phyloP scores from a whole-genome alignment of 1,140 invertebrate genomes.

The Babylonia areolata region DNA sequence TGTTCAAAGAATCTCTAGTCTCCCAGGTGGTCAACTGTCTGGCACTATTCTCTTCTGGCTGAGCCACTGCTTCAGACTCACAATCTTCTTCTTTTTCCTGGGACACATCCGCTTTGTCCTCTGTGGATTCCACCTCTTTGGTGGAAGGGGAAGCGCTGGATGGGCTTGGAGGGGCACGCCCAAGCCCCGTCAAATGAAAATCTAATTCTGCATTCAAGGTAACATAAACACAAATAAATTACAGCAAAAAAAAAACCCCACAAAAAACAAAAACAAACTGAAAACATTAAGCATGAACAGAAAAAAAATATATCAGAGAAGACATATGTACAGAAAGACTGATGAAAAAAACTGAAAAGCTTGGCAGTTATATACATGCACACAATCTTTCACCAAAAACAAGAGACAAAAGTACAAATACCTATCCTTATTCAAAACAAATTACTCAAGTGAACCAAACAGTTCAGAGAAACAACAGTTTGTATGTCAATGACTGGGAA shows the following conservation, averaged over 20 bases:
- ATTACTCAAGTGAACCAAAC: neutral
- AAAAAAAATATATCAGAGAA: neutral
- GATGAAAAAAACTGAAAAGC: neutral
- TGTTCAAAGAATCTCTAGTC: neutral
- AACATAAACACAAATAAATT: constrained; percentile 9
- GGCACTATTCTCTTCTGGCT: neutral
- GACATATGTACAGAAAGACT: neutral
- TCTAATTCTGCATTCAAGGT: constrained; percentile 45
- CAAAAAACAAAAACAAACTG: too few relatives aligned
- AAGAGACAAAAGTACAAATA: neutral
- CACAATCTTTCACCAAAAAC: neutral
- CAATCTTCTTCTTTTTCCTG: neutral
- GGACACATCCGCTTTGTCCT: neutral
- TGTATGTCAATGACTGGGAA: too few relatives aligned
- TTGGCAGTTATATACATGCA: neutral
- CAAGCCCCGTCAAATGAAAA: constrained; percentile 50
- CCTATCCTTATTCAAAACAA: neutral
- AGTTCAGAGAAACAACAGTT: neutral
- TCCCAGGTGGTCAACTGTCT: neutral
- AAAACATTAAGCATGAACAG: too few relatives aligned
- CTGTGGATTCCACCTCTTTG: neutral
- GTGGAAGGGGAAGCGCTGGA: constrained; percentile 20
- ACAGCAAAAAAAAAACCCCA: neutral
- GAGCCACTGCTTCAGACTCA: neutral
- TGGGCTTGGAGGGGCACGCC: constrained; percentile 40